These are phyloP conservation scores for Prochilodus magdalenae DNA, from an alignment of 2,113 vertebrate genomes.

Conservation along the genomic window DNA sequence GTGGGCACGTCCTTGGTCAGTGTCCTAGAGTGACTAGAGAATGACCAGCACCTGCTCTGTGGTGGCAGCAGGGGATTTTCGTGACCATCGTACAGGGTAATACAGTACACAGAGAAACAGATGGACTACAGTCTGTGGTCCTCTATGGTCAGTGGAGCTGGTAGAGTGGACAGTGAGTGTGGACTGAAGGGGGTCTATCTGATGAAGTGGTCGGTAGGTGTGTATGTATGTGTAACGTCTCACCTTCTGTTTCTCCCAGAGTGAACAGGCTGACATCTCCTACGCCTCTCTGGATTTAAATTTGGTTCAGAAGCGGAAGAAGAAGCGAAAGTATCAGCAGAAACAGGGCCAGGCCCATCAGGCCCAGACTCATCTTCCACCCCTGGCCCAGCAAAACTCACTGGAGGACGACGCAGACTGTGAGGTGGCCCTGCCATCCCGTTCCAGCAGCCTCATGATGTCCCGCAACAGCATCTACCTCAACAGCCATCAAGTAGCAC, in stretches of 20 bases:
- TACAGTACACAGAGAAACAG: too few species aligned
- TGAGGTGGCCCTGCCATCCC: slow-evolving; percentile 63
- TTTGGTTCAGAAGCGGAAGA: slow-evolving; percentile 65
- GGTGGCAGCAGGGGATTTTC: too few species aligned
- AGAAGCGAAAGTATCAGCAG: slow-evolving; percentile 61
- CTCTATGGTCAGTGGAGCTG: too few species aligned
- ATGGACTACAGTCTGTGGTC: too few species aligned
- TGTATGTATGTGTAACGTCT: too few species aligned
- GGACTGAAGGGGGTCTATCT: too few species aligned
- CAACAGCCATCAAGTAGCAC: slow-evolving; percentile 77
- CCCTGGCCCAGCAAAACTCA: slow-evolving; percentile 38
- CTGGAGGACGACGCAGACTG: slow-evolving; percentile 58
- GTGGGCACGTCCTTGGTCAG: too few species aligned
- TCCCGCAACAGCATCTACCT: slow-evolving; percentile 79
- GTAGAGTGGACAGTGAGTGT: too few species aligned
- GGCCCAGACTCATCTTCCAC: slow-evolving; percentile 41
- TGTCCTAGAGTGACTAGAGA: too few species aligned
- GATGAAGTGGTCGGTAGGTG: too few species aligned
- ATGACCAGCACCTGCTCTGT: too few species aligned
- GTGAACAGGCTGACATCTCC: slow-evolving; percentile 64
- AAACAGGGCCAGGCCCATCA: slow-evolving; percentile 51
- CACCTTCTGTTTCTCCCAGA: slow-evolving; percentile 39
- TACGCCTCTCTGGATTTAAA: slow-evolving; percentile 78
- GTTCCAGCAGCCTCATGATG: slow-evolving; percentile 66
- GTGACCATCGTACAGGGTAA: too few species aligned